Percentiles rank a stretch among this genome's conserved stretches.
Conservation (phyloP, 1,140 invertebrate species). For the Cotesia typhae region DNA sequence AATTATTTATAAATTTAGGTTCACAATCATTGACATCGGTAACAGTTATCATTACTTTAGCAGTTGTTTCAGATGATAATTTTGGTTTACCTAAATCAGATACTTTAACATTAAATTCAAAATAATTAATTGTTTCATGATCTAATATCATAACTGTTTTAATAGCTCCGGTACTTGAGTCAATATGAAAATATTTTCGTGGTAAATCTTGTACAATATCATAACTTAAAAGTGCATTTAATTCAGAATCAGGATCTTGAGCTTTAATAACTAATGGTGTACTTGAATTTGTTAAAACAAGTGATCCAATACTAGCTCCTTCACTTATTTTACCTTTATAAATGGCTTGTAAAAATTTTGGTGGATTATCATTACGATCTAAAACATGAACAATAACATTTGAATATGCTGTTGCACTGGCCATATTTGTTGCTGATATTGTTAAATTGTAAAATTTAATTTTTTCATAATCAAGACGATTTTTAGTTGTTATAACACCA, state of each 20-base stretch:
- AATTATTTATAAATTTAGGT: conserved; percentile 75
- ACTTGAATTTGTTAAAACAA: conserved; percentile 74
- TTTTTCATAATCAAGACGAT: conserved; percentile 81
- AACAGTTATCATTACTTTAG: conserved; percentile 78
- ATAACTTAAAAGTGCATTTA: conserved; percentile 84
- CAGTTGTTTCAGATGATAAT: conserved; percentile 78
- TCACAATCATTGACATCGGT: conserved; percentile 88
- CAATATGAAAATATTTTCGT: conserved; percentile 82
- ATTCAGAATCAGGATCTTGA: conserved; percentile 80
- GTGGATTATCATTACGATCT: conserved; percentile 88
- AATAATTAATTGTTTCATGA: conserved; percentile 77
- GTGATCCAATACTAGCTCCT: conserved; percentile 73
- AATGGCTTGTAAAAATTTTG: conserved; percentile 73
- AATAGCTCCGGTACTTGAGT: conserved; percentile 89
- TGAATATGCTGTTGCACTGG: conserved; percentile 73
- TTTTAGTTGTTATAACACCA: conserved; percentile 79
- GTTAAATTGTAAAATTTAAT: conserved; percentile 83
- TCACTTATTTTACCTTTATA: conserved; percentile 80
- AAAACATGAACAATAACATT: conserved; percentile 79
- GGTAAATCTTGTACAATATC: conserved; percentile 82
- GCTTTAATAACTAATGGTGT: conserved; percentile 83
- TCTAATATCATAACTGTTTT: conserved; percentile 80
- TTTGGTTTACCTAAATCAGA: conserved; percentile 86
- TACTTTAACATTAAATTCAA: conserved; percentile 86
- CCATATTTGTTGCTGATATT: conserved; percentile 86